Evolutionary conservation across 2,888 invertebrate genomes (phyloP).

Genomic region (Herminia tarsipennalis): DNA sequence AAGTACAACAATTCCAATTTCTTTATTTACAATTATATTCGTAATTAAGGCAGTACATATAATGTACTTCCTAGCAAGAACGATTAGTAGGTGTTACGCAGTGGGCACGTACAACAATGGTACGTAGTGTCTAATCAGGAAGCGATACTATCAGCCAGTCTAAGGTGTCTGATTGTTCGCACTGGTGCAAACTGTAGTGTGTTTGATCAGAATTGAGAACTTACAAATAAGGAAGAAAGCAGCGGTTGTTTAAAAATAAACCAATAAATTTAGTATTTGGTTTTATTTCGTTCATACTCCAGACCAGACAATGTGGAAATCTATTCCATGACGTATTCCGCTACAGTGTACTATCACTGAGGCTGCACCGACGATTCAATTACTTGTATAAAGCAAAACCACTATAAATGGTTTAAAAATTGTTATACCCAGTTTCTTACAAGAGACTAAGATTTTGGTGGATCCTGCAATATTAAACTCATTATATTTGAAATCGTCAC

Average conservation of each 20-base stretch:
- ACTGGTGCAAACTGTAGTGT: constrained; percentile 24
- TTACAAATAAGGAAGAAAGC: neutral
- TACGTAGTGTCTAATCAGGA: constrained; percentile 62
- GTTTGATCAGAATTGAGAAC: constrained; percentile 2
- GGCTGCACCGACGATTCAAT: too few species aligned
- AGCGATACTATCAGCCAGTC: constrained; percentile 56
- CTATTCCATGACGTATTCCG: too few species aligned
- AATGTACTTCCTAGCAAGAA: constrained; percentile 16
- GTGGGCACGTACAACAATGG: constrained; percentile 48
- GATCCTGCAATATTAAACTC: too few species aligned
- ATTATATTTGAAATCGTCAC: too few species aligned
- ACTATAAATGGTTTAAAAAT: too few species aligned
- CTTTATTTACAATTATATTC: constrained; percentile 8
- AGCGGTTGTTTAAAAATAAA: neutral
- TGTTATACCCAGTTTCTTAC: too few species aligned
- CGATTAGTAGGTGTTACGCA: constrained; percentile 19
- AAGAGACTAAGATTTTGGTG: too few species aligned
- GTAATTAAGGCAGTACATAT: constrained; percentile 8
- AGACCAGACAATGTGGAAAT: neutral
- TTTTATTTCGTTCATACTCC: neutral
- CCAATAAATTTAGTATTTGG: neutral
- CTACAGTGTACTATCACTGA: too few species aligned
- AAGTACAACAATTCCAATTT: too few species aligned
- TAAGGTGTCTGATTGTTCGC: constrained; percentile 41
- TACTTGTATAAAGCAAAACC: too few species aligned